phyloP scores from a whole-genome alignment of 2,888 invertebrate genomes.

The Tricholauxania praeusta region DNA sequence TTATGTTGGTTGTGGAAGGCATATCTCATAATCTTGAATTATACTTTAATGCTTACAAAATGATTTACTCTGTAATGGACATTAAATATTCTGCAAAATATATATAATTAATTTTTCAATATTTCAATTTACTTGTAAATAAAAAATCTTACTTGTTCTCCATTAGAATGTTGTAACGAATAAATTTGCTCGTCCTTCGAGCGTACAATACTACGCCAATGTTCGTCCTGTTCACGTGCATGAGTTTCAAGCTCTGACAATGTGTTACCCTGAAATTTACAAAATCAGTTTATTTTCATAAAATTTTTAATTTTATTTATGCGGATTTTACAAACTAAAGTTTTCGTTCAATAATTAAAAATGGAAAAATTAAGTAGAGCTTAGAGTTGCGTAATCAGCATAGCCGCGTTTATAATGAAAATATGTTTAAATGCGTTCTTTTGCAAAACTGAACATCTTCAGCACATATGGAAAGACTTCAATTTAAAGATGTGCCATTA shows the following conservation, averaged over 20 bases:
- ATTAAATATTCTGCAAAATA: slow-evolving; percentile 64
- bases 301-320: background rate
- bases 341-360: no score
- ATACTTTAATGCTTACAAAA: slow-evolving; percentile 57
- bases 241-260: slow-evolving; percentile 64
- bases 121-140: slow-evolving; percentile 1
- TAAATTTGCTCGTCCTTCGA: slow-evolving; percentile 65
- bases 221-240: slow-evolving; percentile 65
- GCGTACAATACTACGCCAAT: slow-evolving; percentile 65
- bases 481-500: no score
- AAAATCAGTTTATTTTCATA: background rate
- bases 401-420: no score
- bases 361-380: no score
- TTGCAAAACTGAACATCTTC: no score
- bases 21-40: slow-evolving; percentile 55
- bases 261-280: slow-evolving; percentile 63
- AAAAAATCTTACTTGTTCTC: slow-evolving; percentile 59
- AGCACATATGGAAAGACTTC: no score
- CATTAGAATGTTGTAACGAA: slow-evolving; percentile 65
- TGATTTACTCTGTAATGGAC: slow-evolving; percentile 52
- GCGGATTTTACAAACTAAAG: no score
- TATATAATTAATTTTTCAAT: slow-evolving; percentile 24
- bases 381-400: no score
- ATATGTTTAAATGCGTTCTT: no score
- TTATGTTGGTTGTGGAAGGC: slow-evolving; percentile 47